phyloP scores from a whole-genome alignment of 1,140 invertebrate species.

The Panagrolaimus sp. region DNA sequence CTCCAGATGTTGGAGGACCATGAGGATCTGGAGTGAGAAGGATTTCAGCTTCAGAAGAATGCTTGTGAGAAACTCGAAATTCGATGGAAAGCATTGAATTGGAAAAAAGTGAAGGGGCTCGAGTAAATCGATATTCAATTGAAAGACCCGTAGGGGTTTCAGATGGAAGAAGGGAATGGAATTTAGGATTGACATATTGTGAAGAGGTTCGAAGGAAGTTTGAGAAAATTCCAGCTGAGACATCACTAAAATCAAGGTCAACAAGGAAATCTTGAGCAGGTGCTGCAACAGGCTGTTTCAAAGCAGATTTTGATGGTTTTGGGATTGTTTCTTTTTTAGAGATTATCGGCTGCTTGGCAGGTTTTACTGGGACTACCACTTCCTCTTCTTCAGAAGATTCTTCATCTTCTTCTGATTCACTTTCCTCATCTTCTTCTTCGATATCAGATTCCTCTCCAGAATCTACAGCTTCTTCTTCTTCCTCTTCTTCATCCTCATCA shows the following conservation, averaged over 20 bases:
- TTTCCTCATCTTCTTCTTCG: conserved; percentile 51
- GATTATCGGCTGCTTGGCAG: conserved; percentile 35
- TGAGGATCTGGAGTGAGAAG: not conserved
- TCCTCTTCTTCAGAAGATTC: conserved; percentile 24
- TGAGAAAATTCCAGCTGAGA: conserved; percentile 24
- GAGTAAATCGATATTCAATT: conserved; percentile 71
- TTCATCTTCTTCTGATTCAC: conserved; percentile 30
- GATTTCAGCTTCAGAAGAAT: conserved; percentile 52
- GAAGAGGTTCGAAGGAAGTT: conserved; percentile 63
- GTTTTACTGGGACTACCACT: conserved; percentile 24
- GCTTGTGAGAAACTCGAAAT: conserved; percentile 73
- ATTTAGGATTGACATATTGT: conserved; percentile 21
- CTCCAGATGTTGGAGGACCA: conserved; percentile 70
- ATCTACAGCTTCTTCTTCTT: conserved; percentile 43
- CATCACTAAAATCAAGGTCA: conserved; percentile 68
- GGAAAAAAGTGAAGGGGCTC: conserved; percentile 78
- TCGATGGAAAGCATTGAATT: conserved; percentile 77
- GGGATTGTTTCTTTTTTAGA: conserved; percentile 19
- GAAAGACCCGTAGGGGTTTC: conserved; percentile 62
- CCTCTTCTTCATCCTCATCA: conserved; percentile 32
- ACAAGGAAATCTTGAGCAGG: conserved; percentile 69
- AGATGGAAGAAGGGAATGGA: conserved; percentile 16
- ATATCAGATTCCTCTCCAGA: conserved; percentile 49
- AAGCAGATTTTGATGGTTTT: conserved; percentile 17
- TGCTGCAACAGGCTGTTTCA: conserved; percentile 19